These are phyloP conservation scores for Tychaedon coryphoeus DNA, from an alignment of 2,113 vertebrate species.

Conservation along the genomic window DNA sequence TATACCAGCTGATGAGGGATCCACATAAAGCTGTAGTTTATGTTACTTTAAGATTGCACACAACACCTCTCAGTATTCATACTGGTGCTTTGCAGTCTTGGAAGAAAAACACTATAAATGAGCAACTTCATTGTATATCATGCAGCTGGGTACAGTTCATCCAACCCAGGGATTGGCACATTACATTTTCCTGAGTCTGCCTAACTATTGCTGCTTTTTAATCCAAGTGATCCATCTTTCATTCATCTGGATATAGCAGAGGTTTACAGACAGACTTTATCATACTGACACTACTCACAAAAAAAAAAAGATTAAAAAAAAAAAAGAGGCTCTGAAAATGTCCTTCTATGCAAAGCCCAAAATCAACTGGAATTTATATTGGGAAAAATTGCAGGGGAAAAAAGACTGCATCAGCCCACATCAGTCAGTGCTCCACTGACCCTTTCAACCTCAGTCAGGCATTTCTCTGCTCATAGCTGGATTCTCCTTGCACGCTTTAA, in stretches of 20 bases:
- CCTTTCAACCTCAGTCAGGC: not conserved
- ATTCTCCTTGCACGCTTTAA: not conserved
- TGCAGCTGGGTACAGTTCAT: constrained; percentile 40
- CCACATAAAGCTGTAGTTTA: constrained; percentile 5
- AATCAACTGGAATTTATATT: not conserved
- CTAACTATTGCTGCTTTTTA: not conserved
- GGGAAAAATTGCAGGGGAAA: not conserved
- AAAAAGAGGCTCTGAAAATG: not conserved
- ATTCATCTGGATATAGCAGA: not conserved
- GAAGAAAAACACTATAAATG: constrained; percentile 43
- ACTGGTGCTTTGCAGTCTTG: constrained; percentile 27
- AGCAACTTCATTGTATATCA: not conserved
- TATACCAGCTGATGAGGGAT: not conserved
- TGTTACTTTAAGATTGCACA: not conserved
- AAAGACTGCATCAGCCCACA: not conserved
- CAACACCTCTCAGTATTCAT: constrained; percentile 15
- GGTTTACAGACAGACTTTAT: not conserved
- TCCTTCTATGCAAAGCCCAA: not conserved
- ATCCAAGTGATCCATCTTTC: not conserved
- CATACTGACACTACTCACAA: not conserved
- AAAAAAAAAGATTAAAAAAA: not conserved
- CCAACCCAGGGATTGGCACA: not conserved
- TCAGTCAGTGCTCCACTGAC: not conserved
- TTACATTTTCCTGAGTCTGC: not conserved
- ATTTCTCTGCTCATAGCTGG: not conserved